Base-by-base conservation (phyloP, 1,140 invertebrate species). In the Helicoverpa zea region DNA sequence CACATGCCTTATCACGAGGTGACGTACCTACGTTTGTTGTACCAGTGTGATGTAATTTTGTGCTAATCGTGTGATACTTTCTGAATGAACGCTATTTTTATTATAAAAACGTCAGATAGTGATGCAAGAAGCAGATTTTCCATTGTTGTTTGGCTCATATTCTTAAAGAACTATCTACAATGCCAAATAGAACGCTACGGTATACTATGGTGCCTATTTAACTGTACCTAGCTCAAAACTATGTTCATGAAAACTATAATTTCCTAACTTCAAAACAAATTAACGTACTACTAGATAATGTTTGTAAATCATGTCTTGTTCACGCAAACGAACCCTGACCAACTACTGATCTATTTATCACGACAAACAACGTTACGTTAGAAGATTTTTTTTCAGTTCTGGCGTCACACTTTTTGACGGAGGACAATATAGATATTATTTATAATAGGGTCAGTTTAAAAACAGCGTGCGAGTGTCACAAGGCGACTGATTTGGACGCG, bases 401-500 rank as follows among this genome's bases (percentile, higher is more conserved):
- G 82, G 86, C 90, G 86, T 92, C 90, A 92, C 78, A 66, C 64
- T 72, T 81, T 87, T 87, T 81, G 84, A 88, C 83, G 87, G 80
- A 83, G 30, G 68, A 78, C 76, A 79, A 79, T 70, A 70, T 70
- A 58, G 86, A 86, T 81, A 87, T 84, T 91, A 90, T 91, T 90
- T 91, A 91, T 91, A 91, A 89, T 83, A 84, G 87, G 83, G 83
- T 84, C 72, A 80, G 82, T 81, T 90, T 91, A 90, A 91, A 90
- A 90, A 85, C 64, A 76, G 80, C 83, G 80, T 83, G 81, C 81
- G 66, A 85, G 68, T 84, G 82, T 79, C 63, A 79, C 76, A 79
- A 79, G 76, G 64, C 76, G 81, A 89, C 76, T 70, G 82, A 89
- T 92, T 92, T 89, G 88, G 92, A 91, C 82, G 86, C 81, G 63